phyloP scores from a whole-genome alignment of 2,113 vertebrate species.

The Phylloscopus trochiloides region DNA sequence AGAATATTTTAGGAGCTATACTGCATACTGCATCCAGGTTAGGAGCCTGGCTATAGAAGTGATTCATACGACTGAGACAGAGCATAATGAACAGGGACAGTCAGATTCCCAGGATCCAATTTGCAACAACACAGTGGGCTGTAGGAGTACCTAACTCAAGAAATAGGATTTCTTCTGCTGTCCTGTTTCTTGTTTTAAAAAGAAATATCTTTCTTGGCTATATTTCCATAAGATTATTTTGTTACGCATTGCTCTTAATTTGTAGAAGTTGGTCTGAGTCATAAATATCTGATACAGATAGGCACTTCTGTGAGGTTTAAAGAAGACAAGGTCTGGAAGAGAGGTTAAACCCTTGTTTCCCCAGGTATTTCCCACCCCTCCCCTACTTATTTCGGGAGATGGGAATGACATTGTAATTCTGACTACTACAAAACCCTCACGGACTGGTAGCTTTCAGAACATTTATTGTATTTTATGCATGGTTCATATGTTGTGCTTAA shows the following conservation, averaged over 20 bases:
- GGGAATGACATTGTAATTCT: not conserved
- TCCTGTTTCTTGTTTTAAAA: not conserved
- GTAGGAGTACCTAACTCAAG: not conserved
- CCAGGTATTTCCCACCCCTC: not conserved
- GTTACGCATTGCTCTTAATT: not conserved
- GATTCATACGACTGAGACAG: not conserved
- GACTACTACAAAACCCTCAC: not conserved
- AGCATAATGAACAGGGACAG: not conserved
- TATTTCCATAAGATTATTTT: not conserved
- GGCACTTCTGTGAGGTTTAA: not conserved
- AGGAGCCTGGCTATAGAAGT: not conserved
- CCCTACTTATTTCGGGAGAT: rapidly evolving
- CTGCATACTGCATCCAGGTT: not conserved
- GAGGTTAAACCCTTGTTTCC: not conserved
- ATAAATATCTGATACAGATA: not conserved
- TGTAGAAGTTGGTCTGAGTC: not conserved
- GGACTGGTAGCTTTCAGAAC: not conserved
- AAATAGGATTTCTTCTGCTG: not conserved
- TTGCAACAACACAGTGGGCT: not conserved
- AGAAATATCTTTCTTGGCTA: not conserved
- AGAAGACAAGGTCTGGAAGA: not conserved
- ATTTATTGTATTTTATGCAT: not conserved
- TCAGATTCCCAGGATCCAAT: not conserved
- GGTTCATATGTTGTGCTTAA: not conserved
- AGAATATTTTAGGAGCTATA: not conserved